Percentiles rank a stretch among this genome's conserved stretches.
These are phyloP conservation scores for Pseudopodoces humilis DNA, from an alignment of 2,113 vertebrate genomes.

Conservation along the genomic window DNA sequence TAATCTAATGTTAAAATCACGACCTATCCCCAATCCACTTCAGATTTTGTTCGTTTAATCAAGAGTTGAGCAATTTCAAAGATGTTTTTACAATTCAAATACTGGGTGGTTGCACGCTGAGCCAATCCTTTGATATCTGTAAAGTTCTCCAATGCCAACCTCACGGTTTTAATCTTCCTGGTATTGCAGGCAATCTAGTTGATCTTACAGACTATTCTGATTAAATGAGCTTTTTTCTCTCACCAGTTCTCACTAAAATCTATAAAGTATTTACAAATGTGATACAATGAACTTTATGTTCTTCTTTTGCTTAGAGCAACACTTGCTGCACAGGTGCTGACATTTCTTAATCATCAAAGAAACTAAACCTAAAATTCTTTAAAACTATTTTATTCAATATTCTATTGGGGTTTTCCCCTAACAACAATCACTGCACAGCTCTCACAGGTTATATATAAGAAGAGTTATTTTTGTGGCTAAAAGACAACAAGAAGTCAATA, in stretches of 20 bases:
- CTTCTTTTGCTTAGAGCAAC: not conserved
- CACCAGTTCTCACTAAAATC: not conserved
- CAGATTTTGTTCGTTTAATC: not conserved
- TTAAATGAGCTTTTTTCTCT: not conserved
- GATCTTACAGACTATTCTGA: not conserved
- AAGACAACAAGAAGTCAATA: slow-evolving; percentile 30
- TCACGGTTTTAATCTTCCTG: not conserved
- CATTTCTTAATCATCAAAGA: not conserved
- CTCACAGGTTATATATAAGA: not conserved
- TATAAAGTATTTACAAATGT: not conserved
- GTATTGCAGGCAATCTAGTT: not conserved
- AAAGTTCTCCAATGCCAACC: not conserved
- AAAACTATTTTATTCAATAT: not conserved
- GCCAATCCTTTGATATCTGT: not conserved
- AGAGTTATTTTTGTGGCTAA: slow-evolving; percentile 3
- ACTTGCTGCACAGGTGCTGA: not conserved
- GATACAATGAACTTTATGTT: not conserved
- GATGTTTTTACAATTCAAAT: not conserved
- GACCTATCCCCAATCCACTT: not conserved
- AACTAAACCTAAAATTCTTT: not conserved
- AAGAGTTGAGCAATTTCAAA: not conserved
- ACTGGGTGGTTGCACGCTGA: not conserved
- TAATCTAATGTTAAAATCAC: not conserved
- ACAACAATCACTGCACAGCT: not conserved
- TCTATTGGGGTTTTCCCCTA: not conserved